These are phyloP conservation scores for Fragum whitleyi DNA, from an alignment of 2,888 invertebrate species.

Conservation along the genomic window DNA sequence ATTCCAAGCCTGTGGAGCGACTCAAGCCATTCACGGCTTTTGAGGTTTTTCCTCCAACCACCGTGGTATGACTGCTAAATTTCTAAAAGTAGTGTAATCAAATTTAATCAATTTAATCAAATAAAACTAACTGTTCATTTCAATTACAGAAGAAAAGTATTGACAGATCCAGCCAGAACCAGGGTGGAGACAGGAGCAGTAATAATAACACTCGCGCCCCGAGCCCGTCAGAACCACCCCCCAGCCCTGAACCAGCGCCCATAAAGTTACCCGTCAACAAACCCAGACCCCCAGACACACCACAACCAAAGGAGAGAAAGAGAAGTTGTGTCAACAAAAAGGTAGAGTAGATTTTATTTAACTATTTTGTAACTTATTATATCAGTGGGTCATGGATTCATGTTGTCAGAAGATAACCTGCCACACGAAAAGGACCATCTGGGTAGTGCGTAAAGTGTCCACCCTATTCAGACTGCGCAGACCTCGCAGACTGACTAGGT, in stretches of 20 bases:
- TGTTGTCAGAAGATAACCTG: not conserved
- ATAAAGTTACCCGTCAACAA: conserved; percentile 18
- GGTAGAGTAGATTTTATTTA: conserved; percentile 24
- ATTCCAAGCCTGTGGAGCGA: no score
- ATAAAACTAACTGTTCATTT: no score
- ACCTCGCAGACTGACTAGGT: no score
- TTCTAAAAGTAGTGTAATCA: no score
- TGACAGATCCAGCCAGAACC: not conserved
- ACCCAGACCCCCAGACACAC: conserved; percentile 36
- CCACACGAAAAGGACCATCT: no score
- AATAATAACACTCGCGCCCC: conserved; percentile 25
- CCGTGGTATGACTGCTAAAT: no score
- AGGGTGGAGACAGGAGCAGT: conserved; percentile 18
- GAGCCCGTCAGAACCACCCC: conserved; percentile 58
- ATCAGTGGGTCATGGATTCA: not conserved
- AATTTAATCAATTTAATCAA: no score
- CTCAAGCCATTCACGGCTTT: no score
- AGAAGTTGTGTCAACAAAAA: conserved; percentile 53
- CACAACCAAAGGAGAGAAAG: conserved; percentile 34
- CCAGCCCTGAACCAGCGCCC: conserved; percentile 58
- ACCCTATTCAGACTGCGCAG: no score
- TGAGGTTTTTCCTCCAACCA: no score
- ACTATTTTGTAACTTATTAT: no score
- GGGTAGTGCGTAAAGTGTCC: no score
- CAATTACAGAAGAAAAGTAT: conserved; percentile 32